Percentiles rank a stretch among this genome's conserved stretches.
Evolutionary conservation across 2,113 vertebrate species (phyloP).

Genomic region (Camelus bactrianus): DNA sequence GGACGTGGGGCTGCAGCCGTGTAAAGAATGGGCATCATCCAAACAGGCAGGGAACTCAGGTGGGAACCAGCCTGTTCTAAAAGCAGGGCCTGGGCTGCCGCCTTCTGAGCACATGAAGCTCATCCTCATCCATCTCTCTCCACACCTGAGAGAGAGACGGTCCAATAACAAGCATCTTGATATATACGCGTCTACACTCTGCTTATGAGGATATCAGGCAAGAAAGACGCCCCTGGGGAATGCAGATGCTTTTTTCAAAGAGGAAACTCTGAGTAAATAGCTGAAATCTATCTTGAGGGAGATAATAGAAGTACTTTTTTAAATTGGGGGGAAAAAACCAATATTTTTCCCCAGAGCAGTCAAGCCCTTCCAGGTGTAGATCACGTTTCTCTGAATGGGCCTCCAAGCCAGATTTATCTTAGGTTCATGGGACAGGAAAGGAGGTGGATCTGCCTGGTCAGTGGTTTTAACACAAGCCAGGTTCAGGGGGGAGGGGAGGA

Average conservation of each 20-base stretch:
- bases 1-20: too few relatives aligned
- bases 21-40: neutral
- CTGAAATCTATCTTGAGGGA: slow-evolving; percentile 76
- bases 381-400: slow-evolving; percentile 76
- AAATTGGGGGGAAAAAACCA: slow-evolving; percentile 67
- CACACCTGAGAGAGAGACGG: slow-evolving; percentile 70
- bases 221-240: slow-evolving; percentile 63
- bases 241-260: slow-evolving; percentile 68
- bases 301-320: slow-evolving; percentile 75
- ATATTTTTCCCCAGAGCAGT: slow-evolving; percentile 69
- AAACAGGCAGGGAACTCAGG: neutral
- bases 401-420: slow-evolving; percentile 66
- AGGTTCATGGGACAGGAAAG: slow-evolving; percentile 9
- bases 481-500: neutral
- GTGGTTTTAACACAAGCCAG: slow-evolving; percentile 61
- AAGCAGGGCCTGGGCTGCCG: slow-evolving; percentile 22
- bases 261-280: slow-evolving; percentile 74
- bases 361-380: slow-evolving; percentile 62
- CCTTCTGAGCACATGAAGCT: neutral
- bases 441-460: slow-evolving; percentile 38
- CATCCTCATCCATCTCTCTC: slow-evolving; percentile 53
- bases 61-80: neutral
- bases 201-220: slow-evolving; percentile 80
- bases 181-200: slow-evolving; percentile 61
- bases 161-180: slow-evolving; percentile 73